Evolutionary conservation across 2,113 vertebrate genomes (phyloP).

Genomic region (human): DNA sequence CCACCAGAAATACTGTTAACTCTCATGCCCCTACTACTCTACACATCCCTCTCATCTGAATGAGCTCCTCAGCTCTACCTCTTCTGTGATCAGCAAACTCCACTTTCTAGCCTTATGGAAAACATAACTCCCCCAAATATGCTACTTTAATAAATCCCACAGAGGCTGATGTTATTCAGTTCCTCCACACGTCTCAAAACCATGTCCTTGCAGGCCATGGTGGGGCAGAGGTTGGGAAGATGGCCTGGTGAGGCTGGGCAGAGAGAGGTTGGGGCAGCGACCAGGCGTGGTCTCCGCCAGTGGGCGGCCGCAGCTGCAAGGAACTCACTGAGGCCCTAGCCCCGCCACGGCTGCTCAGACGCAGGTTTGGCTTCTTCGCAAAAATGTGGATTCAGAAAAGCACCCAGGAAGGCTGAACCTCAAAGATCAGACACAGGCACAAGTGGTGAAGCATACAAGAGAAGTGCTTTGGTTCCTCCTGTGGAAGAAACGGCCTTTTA

Average conservation of each 20-base stretch:
- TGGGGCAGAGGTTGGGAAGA: conserved; percentile 74
- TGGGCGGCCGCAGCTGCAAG: not conserved
- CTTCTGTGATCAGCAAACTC: not conserved
- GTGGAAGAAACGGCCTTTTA: conserved; percentile 71
- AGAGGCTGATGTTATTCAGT: not conserved
- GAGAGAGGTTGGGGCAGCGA: conserved; percentile 65
- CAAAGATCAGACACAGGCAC: conserved; percentile 79
- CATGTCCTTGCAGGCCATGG: conserved; percentile 62
- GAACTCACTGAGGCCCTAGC: conserved; percentile 33
- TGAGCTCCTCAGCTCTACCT: not conserved
- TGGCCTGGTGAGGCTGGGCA: conserved; percentile 82
- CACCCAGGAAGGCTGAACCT: conserved; percentile 82
- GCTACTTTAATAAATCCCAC: not conserved
- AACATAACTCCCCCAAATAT: not conserved
- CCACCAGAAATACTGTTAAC: not conserved
- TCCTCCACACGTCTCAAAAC: not conserved
- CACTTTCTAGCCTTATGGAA: not conserved
- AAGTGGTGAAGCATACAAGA: conserved; percentile 67
- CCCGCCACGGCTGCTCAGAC: conserved; percentile 56
- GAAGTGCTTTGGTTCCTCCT: conserved; percentile 72
- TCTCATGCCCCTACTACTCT: not conserved
- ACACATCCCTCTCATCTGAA: not conserved
- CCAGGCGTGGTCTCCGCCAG: conserved; percentile 9
- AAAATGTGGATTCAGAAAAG: conserved; percentile 87
- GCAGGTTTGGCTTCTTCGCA: conserved; percentile 84